A percentile compares a stretch with the other conserved stretches of the same genome.
These are phyloP conservation scores for Athalia rosae DNA, from an alignment of 2,888 invertebrate species.

Conservation along the genomic window DNA sequence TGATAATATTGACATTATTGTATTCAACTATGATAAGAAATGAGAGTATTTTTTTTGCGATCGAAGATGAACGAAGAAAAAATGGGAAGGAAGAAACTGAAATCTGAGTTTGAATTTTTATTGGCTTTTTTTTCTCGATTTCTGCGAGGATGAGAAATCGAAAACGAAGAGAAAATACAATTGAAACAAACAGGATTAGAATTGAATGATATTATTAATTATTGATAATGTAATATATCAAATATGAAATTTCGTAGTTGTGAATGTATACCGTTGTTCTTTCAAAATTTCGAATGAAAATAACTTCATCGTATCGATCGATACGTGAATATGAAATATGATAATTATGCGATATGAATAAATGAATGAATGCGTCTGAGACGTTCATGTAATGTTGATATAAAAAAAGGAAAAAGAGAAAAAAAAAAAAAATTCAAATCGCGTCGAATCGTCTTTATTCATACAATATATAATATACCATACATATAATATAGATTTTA, in stretches of 20 bases:
- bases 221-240: too few species aligned
- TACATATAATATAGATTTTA: constrained; percentile 4
- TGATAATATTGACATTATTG: too few species aligned
- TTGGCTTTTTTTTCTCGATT: too few species aligned
- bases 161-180: too few species aligned
- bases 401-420: background rate
- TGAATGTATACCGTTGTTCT: constrained; percentile 70
- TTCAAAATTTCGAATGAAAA: constrained; percentile 64
- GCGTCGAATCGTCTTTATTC: constrained; percentile 33
- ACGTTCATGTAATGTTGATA: background rate
- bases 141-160: too few species aligned
- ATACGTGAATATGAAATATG: background rate
- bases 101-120: too few species aligned
- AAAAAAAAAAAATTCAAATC: background rate
- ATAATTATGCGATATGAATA: background rate
- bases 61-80: too few species aligned
- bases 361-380: background rate
- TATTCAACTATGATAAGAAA: too few species aligned
- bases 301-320: background rate
- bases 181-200: too few species aligned
- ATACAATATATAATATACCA: background rate
- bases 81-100: too few species aligned
- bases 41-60: too few species aligned
- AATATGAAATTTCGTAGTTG: constrained; percentile 17
- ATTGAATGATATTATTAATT: too few species aligned